Evolutionary conservation across 1,140 invertebrate species (phyloP).

Genomic region (Hetaerina americana): DNA sequence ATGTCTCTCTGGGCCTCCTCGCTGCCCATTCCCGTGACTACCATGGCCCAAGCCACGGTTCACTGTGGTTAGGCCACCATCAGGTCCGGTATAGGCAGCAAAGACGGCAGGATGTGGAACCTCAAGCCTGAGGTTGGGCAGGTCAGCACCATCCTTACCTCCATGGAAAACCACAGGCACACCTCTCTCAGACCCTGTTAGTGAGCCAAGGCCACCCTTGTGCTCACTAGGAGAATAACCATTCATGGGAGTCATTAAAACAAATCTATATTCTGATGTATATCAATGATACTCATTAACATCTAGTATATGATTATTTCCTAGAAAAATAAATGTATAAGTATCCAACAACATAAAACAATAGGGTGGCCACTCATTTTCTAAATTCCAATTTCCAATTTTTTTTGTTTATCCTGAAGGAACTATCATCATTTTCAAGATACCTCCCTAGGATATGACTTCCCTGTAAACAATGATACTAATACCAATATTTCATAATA

Average conservation of each 20-base stretch:
- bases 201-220: conserved; percentile 21
- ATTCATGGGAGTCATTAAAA: background rate
- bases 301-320: no score
- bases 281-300: conserved; percentile 5
- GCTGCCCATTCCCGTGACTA: background rate
- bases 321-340: no score
- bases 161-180: conserved; percentile 49
- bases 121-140: conserved; percentile 41
- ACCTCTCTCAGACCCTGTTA: conserved; percentile 18
- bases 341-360: no score
- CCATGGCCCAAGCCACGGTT: conserved; percentile 37
- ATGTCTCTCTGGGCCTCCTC: conserved; percentile 29
- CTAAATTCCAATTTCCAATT: no score
- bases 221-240: conserved; percentile 23
- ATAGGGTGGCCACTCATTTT: no score
- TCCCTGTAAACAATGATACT: no score
- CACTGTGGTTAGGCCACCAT: conserved; percentile 60
- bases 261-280: conserved; percentile 11
- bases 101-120: conserved; percentile 30
- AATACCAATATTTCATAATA: no score
- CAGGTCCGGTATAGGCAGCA: conserved; percentile 59
- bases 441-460: no score
- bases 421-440: no score
- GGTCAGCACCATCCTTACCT: conserved; percentile 42
- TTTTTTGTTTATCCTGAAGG: no score